Conservation (phyloP, 2,888 invertebrate species). For the Trilocha varians region DNA sequence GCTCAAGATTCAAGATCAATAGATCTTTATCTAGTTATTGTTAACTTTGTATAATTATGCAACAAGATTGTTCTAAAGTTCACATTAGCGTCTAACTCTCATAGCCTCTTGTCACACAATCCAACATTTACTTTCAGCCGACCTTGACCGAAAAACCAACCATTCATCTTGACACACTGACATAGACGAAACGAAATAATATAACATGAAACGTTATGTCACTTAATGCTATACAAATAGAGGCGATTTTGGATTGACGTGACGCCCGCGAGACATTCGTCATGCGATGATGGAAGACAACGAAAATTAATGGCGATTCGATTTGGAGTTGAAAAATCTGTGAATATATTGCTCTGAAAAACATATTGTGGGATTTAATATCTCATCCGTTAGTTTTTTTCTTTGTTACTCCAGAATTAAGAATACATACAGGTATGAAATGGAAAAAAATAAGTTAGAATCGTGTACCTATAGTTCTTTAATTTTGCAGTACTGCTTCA, state of each 20-base stretch:
- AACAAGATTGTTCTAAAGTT: neutral
- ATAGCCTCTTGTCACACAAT: neutral
- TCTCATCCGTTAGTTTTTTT: no score
- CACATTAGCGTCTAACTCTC: neutral
- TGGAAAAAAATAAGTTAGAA: no score
- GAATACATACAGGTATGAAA: no score
- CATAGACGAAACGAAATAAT: slow-evolving; percentile 21
- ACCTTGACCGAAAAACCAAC: slow-evolving; percentile 62
- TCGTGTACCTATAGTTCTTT: no score
- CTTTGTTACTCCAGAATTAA: no score
- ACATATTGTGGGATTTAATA: neutral
- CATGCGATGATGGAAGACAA: neutral
- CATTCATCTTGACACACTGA: slow-evolving; percentile 51
- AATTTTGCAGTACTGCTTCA: no score
- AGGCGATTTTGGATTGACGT: neutral
- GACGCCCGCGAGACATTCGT: neutral
- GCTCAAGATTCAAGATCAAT: no score
- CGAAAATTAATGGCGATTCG: neutral
- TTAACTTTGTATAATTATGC: neutral
- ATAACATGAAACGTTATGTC: neutral
- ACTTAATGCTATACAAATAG: neutral
- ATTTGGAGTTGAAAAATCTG: neutral
- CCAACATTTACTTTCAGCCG: slow-evolving; percentile 16
- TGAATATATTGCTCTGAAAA: neutral
- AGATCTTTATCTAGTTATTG: no score